Evolutionary conservation across 2,797 vertebrate genomes (phyloP), one percentile per base, ranked within the genome.

Genomic region (Otolemur crassicaudatus): DNA sequence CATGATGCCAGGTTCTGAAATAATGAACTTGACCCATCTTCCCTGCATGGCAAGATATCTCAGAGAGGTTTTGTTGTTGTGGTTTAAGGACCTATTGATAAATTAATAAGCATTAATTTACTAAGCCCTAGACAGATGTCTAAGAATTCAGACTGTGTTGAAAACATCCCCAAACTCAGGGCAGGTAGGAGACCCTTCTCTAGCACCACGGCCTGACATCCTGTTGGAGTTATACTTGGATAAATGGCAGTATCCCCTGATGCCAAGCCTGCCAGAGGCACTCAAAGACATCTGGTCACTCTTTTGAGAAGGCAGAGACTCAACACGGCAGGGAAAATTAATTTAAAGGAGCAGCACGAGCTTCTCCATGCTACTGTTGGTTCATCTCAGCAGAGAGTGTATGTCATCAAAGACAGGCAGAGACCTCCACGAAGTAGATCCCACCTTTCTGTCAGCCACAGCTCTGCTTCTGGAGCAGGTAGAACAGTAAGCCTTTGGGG

Each of bases 231-330:
- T 96, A 90, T 65, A n/a, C 92, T 94, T 94, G 96, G 94, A 98
- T 97, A n/a, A 91, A 96, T 73, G 94, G 82, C 53, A 94, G 72
- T 96, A 76, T 85, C 92, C 98, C 96, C 93, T 79, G 82, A 86
- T 97, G 96, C 97, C 95, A 97, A 82, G 87, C 94, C 96, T 95
- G 96, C 97, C 97, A 87, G 93, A 96, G 96, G 97, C 97, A 97
- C 95, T 97, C 91, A 63, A 85, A 98, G 97, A 98, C 98, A 98
- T 98, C 97, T 98, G 97, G 96, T 97, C 97, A 97, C 97, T 98
- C 95, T 95, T 58, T 67, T 92, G 81, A 97, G 96, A 97, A 97
- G 96, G 87, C 69, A 96, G 95, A 97, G 94, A 90, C 95, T 96
- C 92, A 9, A 73, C 95, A 97, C 92, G 97, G n/a, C 92, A 84